Evolutionary conservation across 2,888 invertebrate species (phyloP), one percentile per base, ranked within the genome.

Genomic region (Fissipunctia ypsillon): DNA sequence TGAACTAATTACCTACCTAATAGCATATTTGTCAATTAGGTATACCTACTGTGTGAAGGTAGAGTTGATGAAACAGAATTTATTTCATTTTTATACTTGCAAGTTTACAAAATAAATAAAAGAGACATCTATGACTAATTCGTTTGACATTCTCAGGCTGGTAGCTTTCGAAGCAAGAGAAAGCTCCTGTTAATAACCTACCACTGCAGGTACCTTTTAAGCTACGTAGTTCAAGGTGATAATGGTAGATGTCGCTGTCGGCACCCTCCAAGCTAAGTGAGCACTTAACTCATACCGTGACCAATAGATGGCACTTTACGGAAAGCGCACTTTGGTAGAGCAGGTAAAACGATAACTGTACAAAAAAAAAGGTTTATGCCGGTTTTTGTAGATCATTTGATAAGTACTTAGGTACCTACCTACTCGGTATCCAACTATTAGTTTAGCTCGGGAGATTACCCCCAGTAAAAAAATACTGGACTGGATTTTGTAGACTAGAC

Each of bases 251-350:
- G 87, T 84, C 86, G 86, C 86, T 76, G 50, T 31, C 19, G n/a
- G 57, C 52, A 25, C 25, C 63, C 50, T 60, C 54, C 16, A 45
- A 60, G 52, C 43, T 54, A 69, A 69, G 54, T 70, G 60, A 65
- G 35, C 56, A 66, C 60, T 59, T 56, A 83, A 64, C 76, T 68
- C 57, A 1, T 25, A 45, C 31, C 1, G 14, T 43, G 54, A n/a
- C 60, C 43, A 74, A 85, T 57, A 93, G 93, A 92, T 93, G 93
- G 90, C 90, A 88, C 84, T 87, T 50, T 79, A 25, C 41, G 3
- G 4, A 72, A 61, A 25, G 25, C 16, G 14, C 12, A 48, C 14
- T 56, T 57, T 25, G 0, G 43, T 68, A 28, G 45, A 66, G 59
- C 12, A 14, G 45, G 19, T 59, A 59, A 35, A 57, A 31, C 14